Base-by-base conservation (phyloP, 2,113 vertebrate species). In the Esox niger region DNA sequence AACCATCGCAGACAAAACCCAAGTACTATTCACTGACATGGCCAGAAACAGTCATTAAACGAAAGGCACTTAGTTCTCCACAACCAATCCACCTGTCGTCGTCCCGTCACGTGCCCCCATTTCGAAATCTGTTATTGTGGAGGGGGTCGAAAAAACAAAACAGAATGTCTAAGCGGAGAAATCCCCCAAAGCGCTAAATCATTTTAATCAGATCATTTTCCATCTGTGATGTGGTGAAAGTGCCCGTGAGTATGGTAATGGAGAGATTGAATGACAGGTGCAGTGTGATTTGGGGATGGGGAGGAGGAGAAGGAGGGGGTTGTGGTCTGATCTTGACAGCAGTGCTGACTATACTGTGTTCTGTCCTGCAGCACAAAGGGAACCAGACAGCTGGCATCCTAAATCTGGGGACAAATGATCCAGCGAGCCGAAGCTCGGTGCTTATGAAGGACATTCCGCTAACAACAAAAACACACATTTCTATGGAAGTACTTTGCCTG, bases 321-420 rank as follows among this genome's bases (percentile, higher is more conserved):
- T 25, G 33, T 30, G 27, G 71, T 67, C 72, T 79, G 83, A 81
- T 83, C 75, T 79, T 71, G 69, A 76, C 70, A 78, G 76, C 75
- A 79, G 76, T 66, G 56, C 64, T 47, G 74, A 73, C 68, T 52
- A 76, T 72, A 78, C 76, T 72, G 68, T 73, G 67, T 71, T 60
- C 33, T 31, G 21, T 25, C 23, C 65, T 25, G 13, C 33, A 60
- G 65, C 79, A 86, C 86, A 88, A 86, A 85, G 79, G 74, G 73
- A 82, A 70, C 66, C 69, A 83, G 86, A 86, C 86, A 88, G 86
- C 84, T 88, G 86, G 86, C 79, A 86, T 81, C 79, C 78, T 84
- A 79, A 83, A 84, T 85, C 82, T 76, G 72, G 67, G 75, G 73
- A 77, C 77, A 79, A 83, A 80, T 74, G 70, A 81, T 84, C 78